phyloP scores from a whole-genome alignment of 2,113 vertebrate species.

The Arothron firmamentum region DNA sequence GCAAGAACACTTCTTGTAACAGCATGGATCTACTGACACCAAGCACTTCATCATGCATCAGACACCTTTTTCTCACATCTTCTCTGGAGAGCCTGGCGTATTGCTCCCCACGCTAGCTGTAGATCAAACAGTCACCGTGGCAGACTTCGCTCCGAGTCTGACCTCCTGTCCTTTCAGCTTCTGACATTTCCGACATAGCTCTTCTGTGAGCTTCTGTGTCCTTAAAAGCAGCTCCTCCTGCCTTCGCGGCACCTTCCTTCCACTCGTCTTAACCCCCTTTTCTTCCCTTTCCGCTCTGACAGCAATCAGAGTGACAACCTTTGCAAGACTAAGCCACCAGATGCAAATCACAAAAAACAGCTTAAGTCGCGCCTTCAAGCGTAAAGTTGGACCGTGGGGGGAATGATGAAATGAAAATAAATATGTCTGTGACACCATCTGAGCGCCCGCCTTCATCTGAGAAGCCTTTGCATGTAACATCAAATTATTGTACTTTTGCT shows the following conservation, averaged over 20 bases:
- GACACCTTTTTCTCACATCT: too few species aligned
- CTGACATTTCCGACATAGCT: slow-evolving; percentile 32
- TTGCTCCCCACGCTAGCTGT: slow-evolving; percentile 10
- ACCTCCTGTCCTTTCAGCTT: slow-evolving; percentile 27
- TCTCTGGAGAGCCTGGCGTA: not conserved
- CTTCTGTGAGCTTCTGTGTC: slow-evolving; percentile 12
- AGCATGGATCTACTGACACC: not conserved
- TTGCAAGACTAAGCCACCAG: slow-evolving; percentile 26
- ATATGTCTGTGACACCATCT: not conserved
- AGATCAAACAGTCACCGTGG: slow-evolving; percentile 23
- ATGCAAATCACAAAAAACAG: slow-evolving; percentile 42
- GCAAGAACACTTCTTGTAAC: too few species aligned
- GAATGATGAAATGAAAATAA: not conserved
- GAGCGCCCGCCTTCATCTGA: too few species aligned
- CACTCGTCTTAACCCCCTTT: slow-evolving; percentile 5
- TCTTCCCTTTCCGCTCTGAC: slow-evolving; percentile 12
- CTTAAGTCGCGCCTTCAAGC: slow-evolving; percentile 20
- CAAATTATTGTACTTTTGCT: too few species aligned
- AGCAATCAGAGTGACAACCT: slow-evolving; percentile 41
- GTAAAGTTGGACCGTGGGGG: slow-evolving; percentile 1
- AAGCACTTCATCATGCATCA: not conserved
- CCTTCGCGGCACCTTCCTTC: slow-evolving; percentile 8
- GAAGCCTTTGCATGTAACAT: too few species aligned
- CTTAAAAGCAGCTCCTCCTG: slow-evolving; percentile 21
- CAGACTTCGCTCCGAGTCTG: slow-evolving; percentile 24